A percentile compares a stretch with the other conserved stretches of the same genome.
Conservation (phyloP, 2,113 vertebrate species). For the Mesitornis unicolor region DNA sequence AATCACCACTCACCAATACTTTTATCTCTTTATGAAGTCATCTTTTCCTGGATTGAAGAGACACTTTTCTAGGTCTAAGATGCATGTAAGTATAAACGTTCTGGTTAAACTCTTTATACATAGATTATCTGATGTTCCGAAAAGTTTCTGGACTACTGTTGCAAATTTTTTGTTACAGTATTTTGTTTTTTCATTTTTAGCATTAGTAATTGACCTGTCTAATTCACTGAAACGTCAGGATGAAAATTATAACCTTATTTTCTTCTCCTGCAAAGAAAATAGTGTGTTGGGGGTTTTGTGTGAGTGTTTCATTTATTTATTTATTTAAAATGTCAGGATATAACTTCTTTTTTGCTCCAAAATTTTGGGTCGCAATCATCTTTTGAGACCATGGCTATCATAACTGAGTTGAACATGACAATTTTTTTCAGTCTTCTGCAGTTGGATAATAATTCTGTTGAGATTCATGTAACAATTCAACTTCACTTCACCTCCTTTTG, state of each 20-base stretch:
- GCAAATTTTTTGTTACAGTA: neutral
- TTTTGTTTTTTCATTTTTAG: neutral
- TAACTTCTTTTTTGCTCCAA: neutral
- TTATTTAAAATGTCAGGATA: neutral
- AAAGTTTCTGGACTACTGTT: neutral
- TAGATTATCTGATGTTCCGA: neutral
- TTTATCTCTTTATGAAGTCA: neutral
- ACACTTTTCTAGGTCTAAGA: neutral
- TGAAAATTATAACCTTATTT: neutral
- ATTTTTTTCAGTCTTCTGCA: neutral
- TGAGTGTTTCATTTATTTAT: neutral
- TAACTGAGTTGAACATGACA: neutral
- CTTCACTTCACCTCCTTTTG: neutral
- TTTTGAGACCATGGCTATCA: neutral
- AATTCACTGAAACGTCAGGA: neutral
- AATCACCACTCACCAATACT: neutral
- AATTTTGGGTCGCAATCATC: neutral
- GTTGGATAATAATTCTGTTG: neutral
- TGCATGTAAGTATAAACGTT: rapidly evolving
- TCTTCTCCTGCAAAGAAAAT: neutral
- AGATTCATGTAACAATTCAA: neutral
- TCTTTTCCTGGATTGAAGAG: neutral
- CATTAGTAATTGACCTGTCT: neutral
- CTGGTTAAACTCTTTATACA: neutral
- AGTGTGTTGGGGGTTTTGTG: too few relatives aligned